These are phyloP conservation scores for Spodoptera litura DNA, from an alignment of 1,140 invertebrate species.

Conservation along the genomic window DNA sequence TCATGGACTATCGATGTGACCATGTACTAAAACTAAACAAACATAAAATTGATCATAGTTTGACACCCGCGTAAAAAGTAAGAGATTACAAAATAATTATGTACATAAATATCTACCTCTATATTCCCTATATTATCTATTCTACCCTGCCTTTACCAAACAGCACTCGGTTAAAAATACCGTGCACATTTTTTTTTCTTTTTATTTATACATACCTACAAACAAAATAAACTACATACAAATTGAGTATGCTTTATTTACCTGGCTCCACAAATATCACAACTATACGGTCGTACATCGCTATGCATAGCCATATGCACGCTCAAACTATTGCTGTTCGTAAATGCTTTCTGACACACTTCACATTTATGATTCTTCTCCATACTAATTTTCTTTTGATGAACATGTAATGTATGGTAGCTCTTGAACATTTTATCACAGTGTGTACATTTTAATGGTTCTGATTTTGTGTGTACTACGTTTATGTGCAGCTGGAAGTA, in stretches of 20 bases:
- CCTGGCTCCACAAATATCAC: constrained; percentile 63
- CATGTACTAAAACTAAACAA: too few species aligned
- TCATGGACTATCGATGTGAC: too few species aligned
- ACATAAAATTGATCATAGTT: too few species aligned
- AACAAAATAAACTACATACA: too few species aligned
- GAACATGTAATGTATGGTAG: constrained; percentile 56
- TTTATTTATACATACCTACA: too few species aligned
- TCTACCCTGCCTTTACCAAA: too few species aligned
- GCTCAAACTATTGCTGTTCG: constrained; percentile 51
- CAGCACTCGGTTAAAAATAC: too few species aligned
- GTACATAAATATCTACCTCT: too few species aligned
- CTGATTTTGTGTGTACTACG: constrained; percentile 55
- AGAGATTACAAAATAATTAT: too few species aligned
- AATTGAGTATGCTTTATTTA: constrained; percentile 41
- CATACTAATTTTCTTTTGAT: constrained; percentile 58
- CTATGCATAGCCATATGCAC: constrained; percentile 70
- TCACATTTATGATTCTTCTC: constrained; percentile 64
- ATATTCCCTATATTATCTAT: too few species aligned
- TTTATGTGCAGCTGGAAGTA: constrained; percentile 57
- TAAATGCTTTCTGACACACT: constrained; percentile 66
- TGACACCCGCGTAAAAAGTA: too few species aligned
- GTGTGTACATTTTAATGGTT: constrained; percentile 65
- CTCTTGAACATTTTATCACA: constrained; percentile 70
- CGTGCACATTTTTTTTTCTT: too few species aligned
- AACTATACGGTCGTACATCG: constrained; percentile 62